Percentiles rank a stretch among this genome's conserved stretches.
phyloP scores from a whole-genome alignment of 1,140 invertebrate species.

The Myzus persicae region DNA sequence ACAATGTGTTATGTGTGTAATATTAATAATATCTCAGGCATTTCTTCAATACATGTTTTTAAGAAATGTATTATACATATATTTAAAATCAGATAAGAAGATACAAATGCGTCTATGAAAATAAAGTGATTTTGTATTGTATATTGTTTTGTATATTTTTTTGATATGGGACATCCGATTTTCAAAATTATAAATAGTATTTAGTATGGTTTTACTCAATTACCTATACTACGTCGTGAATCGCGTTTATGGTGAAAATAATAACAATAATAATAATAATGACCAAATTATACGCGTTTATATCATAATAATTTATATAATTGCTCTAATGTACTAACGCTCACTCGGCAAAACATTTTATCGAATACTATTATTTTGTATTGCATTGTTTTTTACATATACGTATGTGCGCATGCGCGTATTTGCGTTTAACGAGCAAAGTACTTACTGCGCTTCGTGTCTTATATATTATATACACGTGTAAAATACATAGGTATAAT shows the following conservation, averaged over 20 bases:
- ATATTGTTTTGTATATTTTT: background rate
- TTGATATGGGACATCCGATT: background rate
- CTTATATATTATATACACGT: background rate
- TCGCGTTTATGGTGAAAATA: no score
- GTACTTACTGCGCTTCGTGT: background rate
- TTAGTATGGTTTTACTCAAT: no score
- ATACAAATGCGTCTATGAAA: no score
- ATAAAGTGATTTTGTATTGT: no score
- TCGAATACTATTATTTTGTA: background rate
- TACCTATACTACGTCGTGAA: no score
- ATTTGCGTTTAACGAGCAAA: conserved; percentile 36
- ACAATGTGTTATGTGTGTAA: no score
- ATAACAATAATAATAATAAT: no score
- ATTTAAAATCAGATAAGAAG: no score
- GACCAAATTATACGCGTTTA: background rate
- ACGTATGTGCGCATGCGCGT: background rate
- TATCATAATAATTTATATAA: no score
- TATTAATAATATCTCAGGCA: no score
- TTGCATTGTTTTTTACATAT: background rate
- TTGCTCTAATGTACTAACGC: background rate
- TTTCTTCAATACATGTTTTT: no score
- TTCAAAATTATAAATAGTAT: background rate
- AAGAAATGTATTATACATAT: no score
- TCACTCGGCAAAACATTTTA: background rate
- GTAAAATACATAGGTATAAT: background rate